phyloP scores from a whole-genome alignment of 2,888 invertebrate species.

The Apodemia duryi region DNA sequence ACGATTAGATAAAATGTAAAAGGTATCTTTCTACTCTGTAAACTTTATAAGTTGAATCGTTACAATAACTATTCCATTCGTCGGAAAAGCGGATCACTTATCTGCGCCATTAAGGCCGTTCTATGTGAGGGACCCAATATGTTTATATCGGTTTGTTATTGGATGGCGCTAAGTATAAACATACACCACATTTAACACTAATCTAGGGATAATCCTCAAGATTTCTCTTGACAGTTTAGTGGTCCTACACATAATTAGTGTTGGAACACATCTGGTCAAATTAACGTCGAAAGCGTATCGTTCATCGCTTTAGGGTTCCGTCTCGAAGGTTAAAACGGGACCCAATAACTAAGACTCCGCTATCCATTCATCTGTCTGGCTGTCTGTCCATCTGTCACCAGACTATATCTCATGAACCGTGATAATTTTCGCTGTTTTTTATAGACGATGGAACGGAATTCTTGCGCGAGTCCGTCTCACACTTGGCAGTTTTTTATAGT shows the following conservation, averaged over 20 bases:
- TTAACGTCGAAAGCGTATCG: too few species aligned
- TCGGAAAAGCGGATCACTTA: not conserved
- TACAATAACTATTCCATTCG: not conserved
- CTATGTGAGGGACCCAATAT: constrained; percentile 1
- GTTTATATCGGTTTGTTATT: constrained; percentile 2
- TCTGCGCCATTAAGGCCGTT: not conserved
- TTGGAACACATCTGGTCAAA: not conserved
- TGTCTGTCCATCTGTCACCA: too few species aligned
- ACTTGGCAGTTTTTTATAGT: too few species aligned
- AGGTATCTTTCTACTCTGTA: not conserved
- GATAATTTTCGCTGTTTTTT: too few species aligned
- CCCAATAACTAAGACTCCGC: too few species aligned
- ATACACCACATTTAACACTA: constrained; percentile 18
- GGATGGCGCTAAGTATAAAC: constrained; percentile 11
- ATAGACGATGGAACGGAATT: too few species aligned
- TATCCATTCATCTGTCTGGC: too few species aligned
- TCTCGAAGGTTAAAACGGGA: too few species aligned
- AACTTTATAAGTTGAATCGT: not conserved
- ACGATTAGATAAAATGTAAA: too few species aligned
- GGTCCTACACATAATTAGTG: not conserved
- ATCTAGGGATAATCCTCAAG: constrained; percentile 15
- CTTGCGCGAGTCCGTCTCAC: too few species aligned
- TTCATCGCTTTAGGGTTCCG: too few species aligned
- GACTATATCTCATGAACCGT: too few species aligned
- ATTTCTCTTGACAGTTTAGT: constrained; percentile 15